These are phyloP conservation scores for Nebria salina DNA, from an alignment of 2,888 invertebrate genomes.

Conservation along the genomic window DNA sequence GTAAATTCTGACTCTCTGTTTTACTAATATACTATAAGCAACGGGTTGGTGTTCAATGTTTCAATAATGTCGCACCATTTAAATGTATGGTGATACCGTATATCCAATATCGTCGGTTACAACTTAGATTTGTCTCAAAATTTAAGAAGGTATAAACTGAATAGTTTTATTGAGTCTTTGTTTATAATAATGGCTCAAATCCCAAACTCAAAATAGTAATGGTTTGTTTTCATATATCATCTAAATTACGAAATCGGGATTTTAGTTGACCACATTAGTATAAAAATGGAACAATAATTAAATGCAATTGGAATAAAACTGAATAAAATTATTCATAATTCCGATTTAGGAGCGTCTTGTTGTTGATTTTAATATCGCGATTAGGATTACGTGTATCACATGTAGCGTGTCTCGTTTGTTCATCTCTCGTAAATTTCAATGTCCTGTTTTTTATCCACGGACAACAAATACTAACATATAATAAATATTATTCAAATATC, in stretches of 20 bases:
- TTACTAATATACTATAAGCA: slow-evolving; percentile 16
- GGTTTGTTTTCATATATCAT: no score
- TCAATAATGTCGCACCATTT: slow-evolving; percentile 25
- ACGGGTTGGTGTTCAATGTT: slow-evolving; percentile 33
- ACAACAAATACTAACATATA: slow-evolving; percentile 5
- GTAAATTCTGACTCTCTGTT: slow-evolving; percentile 46
- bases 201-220: no score
- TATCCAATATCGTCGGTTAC: neutral
- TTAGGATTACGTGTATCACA: slow-evolving; percentile 5
- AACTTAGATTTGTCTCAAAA: neutral
- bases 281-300: no score
- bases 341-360: neutral
- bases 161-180: slow-evolving; percentile 3
- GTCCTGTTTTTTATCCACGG: neutral
- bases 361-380: neutral
- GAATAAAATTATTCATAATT: neutral
- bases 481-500: slow-evolving; percentile 33
- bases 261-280: no score
- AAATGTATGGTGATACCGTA: neutral
- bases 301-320: neutral
- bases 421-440: slow-evolving; percentile 30
- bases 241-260: no score
- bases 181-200: neutral
- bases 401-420: slow-evolving; percentile 34
- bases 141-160: neutral